Evolutionary conservation across 2,113 vertebrate species (phyloP).

Genomic region (Harpagus bidentatus): DNA sequence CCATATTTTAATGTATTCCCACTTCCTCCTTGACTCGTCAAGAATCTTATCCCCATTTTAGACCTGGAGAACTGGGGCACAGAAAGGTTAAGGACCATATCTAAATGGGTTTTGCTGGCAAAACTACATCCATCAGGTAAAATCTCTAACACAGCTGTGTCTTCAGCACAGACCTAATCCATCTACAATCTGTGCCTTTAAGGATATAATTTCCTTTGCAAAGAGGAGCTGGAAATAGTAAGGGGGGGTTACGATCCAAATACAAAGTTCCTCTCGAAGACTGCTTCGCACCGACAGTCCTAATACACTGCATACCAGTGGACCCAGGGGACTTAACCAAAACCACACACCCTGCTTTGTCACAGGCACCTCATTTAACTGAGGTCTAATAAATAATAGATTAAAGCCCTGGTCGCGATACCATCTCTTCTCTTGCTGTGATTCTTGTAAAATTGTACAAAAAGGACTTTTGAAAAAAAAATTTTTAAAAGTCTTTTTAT

Average conservation of each 20-base stretch:
- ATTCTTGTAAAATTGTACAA: not conserved
- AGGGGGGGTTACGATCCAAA: not conserved
- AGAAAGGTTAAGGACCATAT: not conserved
- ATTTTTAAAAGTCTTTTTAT: not conserved
- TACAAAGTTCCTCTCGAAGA: not conserved
- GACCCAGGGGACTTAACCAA: not conserved
- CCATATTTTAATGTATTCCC: not conserved
- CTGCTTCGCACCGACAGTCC: not conserved
- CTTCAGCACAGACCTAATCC: not conserved
- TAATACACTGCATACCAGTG: not conserved
- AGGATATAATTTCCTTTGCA: not conserved
- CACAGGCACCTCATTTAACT: constrained; percentile 19
- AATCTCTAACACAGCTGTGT: not conserved
- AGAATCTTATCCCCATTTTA: not conserved
- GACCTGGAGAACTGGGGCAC: not conserved
- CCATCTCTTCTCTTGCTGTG: not conserved
- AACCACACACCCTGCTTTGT: constrained; percentile 32
- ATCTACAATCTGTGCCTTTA: not conserved
- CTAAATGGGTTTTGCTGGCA: not conserved
- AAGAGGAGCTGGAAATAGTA: not conserved
- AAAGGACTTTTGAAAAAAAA: not conserved
- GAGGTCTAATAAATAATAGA: constrained; percentile 27
- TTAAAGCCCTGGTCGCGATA: not conserved
- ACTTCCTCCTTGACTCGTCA: not conserved
- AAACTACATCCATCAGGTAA: not conserved